These are phyloP conservation scores for Eilema caniola DNA, from an alignment of 2,888 invertebrate species.

Conservation along the genomic window DNA sequence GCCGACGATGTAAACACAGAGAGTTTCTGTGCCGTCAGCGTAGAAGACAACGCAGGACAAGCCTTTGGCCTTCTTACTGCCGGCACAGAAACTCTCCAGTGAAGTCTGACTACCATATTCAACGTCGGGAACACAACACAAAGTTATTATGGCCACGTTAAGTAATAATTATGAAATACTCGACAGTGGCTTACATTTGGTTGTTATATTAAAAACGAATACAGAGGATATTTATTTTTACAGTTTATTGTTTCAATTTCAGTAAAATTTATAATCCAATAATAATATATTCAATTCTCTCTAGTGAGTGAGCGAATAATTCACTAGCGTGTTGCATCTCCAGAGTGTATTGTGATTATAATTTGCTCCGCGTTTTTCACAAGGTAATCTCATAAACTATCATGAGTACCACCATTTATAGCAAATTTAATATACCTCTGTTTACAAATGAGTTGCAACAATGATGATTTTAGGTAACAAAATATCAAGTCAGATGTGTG, in stretches of 20 bases:
- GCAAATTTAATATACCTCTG: neutral
- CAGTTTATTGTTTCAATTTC: slow-evolving; percentile 18
- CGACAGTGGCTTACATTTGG: too few relatives aligned
- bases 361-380: slow-evolving; percentile 31
- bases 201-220: neutral
- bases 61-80: too few relatives aligned
- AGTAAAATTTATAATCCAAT: slow-evolving; percentile 36
- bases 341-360: slow-evolving; percentile 39
- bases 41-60: too few relatives aligned
- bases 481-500: too few relatives aligned
- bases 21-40: too few relatives aligned
- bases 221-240: neutral
- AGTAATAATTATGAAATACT: too few relatives aligned
- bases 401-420: slow-evolving; percentile 1
- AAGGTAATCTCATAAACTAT: slow-evolving; percentile 36
- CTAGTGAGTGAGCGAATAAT: slow-evolving; percentile 32
- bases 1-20: too few relatives aligned
- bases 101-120: too few relatives aligned
- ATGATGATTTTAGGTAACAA: neutral
- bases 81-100: too few relatives aligned
- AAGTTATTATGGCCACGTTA: too few relatives aligned
- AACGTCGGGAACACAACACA: too few relatives aligned
- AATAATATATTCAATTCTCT: slow-evolving; percentile 31
- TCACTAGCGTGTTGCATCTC: slow-evolving; percentile 33
- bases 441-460: neutral